A percentile compares a stretch with the other conserved stretches of the same genome.
Conservation (phyloP, 2,888 invertebrate species). For the Adelphocoris suturalis region DNA sequence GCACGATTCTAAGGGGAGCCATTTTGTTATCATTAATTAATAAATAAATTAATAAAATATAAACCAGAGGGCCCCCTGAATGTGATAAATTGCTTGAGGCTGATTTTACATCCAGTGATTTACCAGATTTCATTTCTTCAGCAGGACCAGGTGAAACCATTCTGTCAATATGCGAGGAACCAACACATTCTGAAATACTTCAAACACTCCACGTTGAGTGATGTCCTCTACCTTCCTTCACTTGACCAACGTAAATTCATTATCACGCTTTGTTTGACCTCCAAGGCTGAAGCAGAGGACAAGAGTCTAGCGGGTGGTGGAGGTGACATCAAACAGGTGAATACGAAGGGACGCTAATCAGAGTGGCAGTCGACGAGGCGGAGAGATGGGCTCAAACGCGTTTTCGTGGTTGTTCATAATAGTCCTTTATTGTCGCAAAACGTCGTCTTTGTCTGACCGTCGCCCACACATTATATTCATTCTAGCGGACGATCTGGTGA, state of each 20-base stretch:
- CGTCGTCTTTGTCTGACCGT: background rate
- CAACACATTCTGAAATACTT: no score
- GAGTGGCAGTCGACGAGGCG: background rate
- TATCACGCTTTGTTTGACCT: background rate
- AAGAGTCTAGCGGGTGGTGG: conserved; percentile 21
- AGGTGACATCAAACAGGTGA: background rate
- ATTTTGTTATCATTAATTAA: no score
- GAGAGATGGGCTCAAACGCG: background rate
- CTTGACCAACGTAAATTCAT: conserved; percentile 16
- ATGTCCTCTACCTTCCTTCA: background rate
- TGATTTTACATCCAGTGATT: no score
- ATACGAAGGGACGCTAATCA: conserved; percentile 49
- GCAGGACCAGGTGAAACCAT: no score
- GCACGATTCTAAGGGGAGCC: no score
- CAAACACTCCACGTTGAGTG: no score
- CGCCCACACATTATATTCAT: conserved; percentile 86
- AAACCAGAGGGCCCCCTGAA: no score
- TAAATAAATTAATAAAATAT: no score
- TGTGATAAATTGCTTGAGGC: no score
- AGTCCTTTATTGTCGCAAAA: background rate
- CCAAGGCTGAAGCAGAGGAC: background rate
- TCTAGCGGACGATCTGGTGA: conserved; percentile 90
- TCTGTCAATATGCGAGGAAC: no score
- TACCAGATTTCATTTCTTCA: no score
- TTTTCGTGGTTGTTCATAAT: conserved; percentile 1